phyloP scores from a whole-genome alignment of 1,140 invertebrate genomes.

The Grapholita molesta region DNA sequence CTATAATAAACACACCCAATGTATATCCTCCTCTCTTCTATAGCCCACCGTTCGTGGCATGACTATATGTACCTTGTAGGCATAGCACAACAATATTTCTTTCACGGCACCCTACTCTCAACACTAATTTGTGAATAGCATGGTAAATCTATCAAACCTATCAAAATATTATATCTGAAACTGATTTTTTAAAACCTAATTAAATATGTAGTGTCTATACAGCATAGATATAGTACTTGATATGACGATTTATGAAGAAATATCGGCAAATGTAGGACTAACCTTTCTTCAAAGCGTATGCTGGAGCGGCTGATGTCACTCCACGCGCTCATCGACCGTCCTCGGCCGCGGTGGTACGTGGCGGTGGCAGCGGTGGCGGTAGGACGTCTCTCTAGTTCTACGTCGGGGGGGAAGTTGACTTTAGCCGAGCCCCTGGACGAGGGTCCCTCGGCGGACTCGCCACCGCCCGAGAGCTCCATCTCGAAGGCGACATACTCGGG shows the following conservation, averaged over 20 bases:
- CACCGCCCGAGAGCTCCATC: slow-evolving; percentile 61
- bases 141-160: background rate
- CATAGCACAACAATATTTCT: background rate
- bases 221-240: background rate
- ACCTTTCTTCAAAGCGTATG: slow-evolving; percentile 90
- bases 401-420: slow-evolving; percentile 86
- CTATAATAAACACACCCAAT: slow-evolving; percentile 16
- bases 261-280: slow-evolving; percentile 36
- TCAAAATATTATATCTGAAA: too few species aligned
- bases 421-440: slow-evolving; percentile 75
- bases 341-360: slow-evolving; percentile 76
- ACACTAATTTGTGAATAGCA: background rate
- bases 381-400: slow-evolving; percentile 79
- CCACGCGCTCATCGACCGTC: slow-evolving; percentile 89
- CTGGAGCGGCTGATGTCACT: slow-evolving; percentile 89
- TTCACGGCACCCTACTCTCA: background rate
- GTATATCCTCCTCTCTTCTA: slow-evolving; percentile 17
- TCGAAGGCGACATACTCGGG: slow-evolving; percentile 63
- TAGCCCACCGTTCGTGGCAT: slow-evolving; percentile 8
- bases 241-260: slow-evolving; percentile 4
- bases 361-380: slow-evolving; percentile 77
- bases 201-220: background rate
- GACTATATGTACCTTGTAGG: slow-evolving; percentile 1
- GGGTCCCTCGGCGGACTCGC: slow-evolving; percentile 50
- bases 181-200: too few species aligned